Base-by-base conservation (phyloP, 2,113 vertebrate genomes). In the Onychorhynchus coronatus region DNA sequence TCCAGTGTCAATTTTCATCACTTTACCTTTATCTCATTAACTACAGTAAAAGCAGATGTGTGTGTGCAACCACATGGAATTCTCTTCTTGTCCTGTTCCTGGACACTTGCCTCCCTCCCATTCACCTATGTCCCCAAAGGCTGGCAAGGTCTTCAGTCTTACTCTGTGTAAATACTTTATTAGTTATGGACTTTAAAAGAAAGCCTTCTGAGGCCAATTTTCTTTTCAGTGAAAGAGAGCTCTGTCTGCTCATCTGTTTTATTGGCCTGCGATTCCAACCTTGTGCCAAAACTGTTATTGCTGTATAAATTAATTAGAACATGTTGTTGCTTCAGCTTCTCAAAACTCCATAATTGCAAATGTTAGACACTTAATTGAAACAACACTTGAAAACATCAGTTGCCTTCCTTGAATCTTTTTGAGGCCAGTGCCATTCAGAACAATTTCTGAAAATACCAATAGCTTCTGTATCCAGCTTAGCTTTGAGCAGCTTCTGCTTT, bases 171-270 rank as follows among this genome's bases (percentile, higher is more conserved):
- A 96, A 92, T 93, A 76, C 74, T 93, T 97, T 70, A 91, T 39
- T 91, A 94, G 75, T 93, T 91, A 52, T 13, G 83, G 87, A 56
- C 55, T 96, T 97, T 85, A 77, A 52, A 59, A 71, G 58, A 66
- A 93, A 95, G 42, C 81, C 93, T 39, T 28, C 67, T 76, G 96
- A 97, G 96, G 55, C 67, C 71, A 88, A 35, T 83, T 96, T 93
- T 96, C 62, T 93, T 94, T 81, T 93, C 73, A 77, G 72, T 72
- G 77, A 82, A 55, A 94, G 93, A 93, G 85, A 89, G 74, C 88
- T 97, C 81, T 97, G 91, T 95, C 92, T 88, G 75, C 84, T 98
- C 95, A 95, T 97, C 94, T 97, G 85, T 95, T 97, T 96, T 85
- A 92, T 90, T 93, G 82, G 89, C 88, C 86, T 84, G 37, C 0